phyloP scores from a whole-genome alignment of 2,113 vertebrate species.

The Rattus norvegicus region GRCr8 NC_086019.1:29950001-29950500 shows the following conservation, averaged over 20 bases:
- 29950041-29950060: neutral
- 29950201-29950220: neutral
- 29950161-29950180: neutral
- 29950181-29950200: too few relatives aligned
- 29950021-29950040: neutral
- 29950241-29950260: neutral
- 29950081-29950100: neutral
- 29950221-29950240: neutral
- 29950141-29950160: neutral
- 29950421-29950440: neutral
- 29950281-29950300: neutral
- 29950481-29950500: neutral
- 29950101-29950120: neutral
- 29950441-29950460: neutral
- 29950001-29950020: neutral
- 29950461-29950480: neutral
- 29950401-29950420: neutral
- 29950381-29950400: conserved; percentile 5
- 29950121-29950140: neutral
- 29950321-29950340: neutral
- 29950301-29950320: neutral
- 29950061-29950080: neutral
- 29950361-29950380: neutral
- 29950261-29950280: neutral
- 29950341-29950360: neutral